Percentiles rank a stretch among this genome's conserved stretches.
Evolutionary conservation across 2,888 invertebrate genomes (phyloP).

Genomic region (Epistrophe grossulariae): DNA sequence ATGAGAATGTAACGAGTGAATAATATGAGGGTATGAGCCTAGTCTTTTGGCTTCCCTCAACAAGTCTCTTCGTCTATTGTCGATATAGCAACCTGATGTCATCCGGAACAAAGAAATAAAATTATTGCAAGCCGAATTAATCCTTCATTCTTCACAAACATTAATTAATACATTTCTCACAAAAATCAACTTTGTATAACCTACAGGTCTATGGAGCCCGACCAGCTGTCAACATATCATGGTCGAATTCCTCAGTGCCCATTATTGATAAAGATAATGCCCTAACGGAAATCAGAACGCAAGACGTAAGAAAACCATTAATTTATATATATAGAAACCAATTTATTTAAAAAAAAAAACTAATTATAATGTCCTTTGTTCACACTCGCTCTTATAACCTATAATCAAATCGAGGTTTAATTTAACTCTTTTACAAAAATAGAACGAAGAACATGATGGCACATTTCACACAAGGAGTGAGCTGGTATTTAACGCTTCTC

Average conservation of each 20-base stretch:
- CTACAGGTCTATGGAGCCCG: conserved; percentile 89
- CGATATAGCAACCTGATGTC: no score
- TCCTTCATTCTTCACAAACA: no score
- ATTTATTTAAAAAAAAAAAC: neutral
- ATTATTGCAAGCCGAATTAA: neutral
- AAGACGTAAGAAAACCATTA: conserved; percentile 82
- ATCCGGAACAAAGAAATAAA: no score
- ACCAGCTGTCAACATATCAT: conserved; percentile 92
- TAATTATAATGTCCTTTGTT: neutral
- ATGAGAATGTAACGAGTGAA: no score
- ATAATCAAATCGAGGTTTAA: neutral
- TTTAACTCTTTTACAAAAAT: conserved; percentile 79
- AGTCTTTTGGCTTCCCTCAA: no score
- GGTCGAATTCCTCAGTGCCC: conserved; percentile 90
- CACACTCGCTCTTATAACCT: neutral
- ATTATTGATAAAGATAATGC: conserved; percentile 81
- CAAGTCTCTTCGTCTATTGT: no score
- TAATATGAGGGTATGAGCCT: no score
- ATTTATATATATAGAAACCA: neutral
- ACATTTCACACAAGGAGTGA: conserved; percentile 92
- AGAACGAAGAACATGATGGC: conserved; percentile 86
- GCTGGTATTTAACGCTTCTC: conserved; percentile 91
- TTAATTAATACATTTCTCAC: neutral
- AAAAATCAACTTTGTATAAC: neutral
- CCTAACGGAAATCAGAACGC: conserved; percentile 82